These are phyloP conservation scores for Platysteira castanea DNA, from an alignment of 2,113 vertebrate genomes.

Conservation along the genomic window DNA sequence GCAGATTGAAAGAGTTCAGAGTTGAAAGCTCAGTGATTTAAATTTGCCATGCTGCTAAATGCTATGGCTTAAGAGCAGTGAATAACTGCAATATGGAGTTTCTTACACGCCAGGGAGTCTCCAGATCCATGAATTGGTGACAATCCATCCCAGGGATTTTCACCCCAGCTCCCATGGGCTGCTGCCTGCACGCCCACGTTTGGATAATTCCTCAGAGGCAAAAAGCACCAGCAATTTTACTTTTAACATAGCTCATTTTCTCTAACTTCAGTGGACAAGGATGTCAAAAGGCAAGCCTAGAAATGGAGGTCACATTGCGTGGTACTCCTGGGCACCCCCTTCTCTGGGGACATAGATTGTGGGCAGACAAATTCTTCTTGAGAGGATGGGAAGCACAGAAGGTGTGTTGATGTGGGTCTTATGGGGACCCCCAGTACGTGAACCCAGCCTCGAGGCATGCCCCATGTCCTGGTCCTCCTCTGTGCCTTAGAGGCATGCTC, in stretches of 20 bases:
- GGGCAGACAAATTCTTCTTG: neutral
- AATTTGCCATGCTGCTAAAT: neutral
- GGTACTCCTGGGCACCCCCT: neutral
- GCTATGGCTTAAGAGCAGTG: neutral
- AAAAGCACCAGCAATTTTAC: neutral
- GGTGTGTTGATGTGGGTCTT: neutral
- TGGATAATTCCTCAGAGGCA: neutral
- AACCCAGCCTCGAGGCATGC: neutral
- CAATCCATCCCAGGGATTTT: neutral
- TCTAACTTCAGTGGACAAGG: neutral
- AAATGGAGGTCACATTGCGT: neutral
- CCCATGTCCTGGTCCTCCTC: neutral
- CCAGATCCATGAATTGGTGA: neutral
- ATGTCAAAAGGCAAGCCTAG: neutral
- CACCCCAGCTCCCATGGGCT: neutral
- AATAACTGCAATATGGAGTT: neutral
- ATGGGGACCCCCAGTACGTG: neutral
- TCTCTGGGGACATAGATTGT: accelerated
- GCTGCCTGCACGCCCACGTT: accelerated
- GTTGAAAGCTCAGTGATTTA: conserved; percentile 22
- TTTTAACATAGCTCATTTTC: neutral
- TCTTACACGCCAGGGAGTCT: neutral
- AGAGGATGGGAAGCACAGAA: neutral
- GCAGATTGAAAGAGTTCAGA: neutral
- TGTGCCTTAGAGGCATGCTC: neutral